Conservation (phyloP, 2,113 vertebrate genomes). For the Struthidea cinerea region DNA sequence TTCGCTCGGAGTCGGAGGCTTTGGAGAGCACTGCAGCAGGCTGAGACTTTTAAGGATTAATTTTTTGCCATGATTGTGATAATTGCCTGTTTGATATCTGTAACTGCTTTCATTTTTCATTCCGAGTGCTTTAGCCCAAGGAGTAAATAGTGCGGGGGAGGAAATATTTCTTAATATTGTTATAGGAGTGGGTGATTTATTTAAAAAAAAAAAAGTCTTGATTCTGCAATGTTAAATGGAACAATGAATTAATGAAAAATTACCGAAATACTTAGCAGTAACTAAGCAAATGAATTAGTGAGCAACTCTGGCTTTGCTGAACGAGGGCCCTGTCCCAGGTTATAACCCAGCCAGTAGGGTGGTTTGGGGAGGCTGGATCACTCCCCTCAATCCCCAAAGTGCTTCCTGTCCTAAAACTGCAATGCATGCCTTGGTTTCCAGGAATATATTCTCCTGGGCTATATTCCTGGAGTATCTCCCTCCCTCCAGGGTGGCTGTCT, state of each 20-base stretch:
- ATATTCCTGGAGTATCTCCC: neutral
- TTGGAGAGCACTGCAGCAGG: slow-evolving; percentile 3
- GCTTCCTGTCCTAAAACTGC: neutral
- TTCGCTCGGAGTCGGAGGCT: neutral
- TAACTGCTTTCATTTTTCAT: slow-evolving; percentile 2
- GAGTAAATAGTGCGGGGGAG: slow-evolving; percentile 4
- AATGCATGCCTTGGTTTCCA: neutral
- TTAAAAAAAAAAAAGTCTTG: neutral
- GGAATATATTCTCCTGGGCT: neutral
- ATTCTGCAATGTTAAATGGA: neutral
- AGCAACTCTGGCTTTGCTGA: neutral
- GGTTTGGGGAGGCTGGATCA: neutral
- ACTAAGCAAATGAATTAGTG: neutral
- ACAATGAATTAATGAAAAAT: neutral
- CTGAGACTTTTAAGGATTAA: slow-evolving; percentile 5
- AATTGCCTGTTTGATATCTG: slow-evolving; percentile 31
- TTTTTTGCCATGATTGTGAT: slow-evolving; percentile 8
- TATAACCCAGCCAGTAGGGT: neutral
- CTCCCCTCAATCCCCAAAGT: neutral
- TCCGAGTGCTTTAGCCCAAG: neutral
- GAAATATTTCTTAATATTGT: neutral
- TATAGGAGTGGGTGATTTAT: neutral
- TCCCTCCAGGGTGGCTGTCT: neutral
- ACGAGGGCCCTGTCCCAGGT: neutral
- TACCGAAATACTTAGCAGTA: neutral